These are phyloP conservation scores for Helleia helle DNA, from an alignment of 2,888 invertebrate species.

Conservation along the genomic window DNA sequence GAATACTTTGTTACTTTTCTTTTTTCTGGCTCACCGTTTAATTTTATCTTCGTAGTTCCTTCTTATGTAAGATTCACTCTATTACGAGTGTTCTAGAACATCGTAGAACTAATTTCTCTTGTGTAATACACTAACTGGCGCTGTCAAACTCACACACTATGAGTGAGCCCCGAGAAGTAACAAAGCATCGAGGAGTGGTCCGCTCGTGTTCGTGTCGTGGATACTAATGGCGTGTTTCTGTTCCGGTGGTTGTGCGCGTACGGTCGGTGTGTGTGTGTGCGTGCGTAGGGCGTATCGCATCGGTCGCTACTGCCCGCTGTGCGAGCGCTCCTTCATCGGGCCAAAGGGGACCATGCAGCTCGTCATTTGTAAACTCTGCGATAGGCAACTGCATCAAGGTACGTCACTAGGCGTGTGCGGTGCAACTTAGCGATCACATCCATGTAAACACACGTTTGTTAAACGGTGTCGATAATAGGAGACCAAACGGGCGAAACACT, in stretches of 20 bases:
- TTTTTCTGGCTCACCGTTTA: conserved; percentile 39
- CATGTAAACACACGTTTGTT: neutral
- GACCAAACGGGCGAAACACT: conserved; percentile 7
- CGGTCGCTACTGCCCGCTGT: conserved; percentile 82
- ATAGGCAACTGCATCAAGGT: conserved; percentile 74
- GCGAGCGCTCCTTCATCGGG: conserved; percentile 80
- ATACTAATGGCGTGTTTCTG: conserved; percentile 73
- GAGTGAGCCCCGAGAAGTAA: conserved; percentile 20
- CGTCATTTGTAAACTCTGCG: conserved; percentile 74
- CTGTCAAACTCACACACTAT: neutral
- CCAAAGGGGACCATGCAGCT: conserved; percentile 79
- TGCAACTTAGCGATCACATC: conserved; percentile 14
- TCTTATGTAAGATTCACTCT: neutral
- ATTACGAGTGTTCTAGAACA: neutral
- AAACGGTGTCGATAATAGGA: conserved; percentile 1
- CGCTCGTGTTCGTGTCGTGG: conserved; percentile 16
- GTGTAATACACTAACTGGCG: no score
- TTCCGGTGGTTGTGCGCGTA: conserved; percentile 67
- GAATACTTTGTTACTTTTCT: conserved; percentile 46
- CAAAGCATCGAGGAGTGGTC: conserved; percentile 16
- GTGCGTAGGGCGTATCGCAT: conserved; percentile 79
- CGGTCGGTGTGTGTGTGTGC: conserved; percentile 62
- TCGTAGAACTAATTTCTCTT: conserved; percentile 4
- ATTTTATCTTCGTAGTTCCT: conserved; percentile 10
- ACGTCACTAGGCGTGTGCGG: conserved; percentile 42